Percentiles rank a stretch among this genome's conserved stretches.
Evolutionary conservation across 2,113 vertebrate species (phyloP).

Genomic region (Paedocypris sp.): DNA sequence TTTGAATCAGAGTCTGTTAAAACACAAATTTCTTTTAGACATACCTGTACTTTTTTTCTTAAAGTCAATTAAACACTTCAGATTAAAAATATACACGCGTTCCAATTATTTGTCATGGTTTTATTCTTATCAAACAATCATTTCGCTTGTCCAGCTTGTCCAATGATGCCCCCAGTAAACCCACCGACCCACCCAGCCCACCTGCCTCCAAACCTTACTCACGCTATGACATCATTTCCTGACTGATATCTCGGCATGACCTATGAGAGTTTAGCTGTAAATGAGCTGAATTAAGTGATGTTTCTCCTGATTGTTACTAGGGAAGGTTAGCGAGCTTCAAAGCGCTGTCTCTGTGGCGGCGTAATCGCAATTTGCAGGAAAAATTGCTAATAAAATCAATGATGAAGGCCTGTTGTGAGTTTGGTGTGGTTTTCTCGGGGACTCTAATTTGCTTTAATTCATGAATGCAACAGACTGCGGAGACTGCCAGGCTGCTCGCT

Average conservation of each 20-base stretch:
- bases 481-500: conserved; percentile 50
- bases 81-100: too few relatives aligned
- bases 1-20: too few relatives aligned
- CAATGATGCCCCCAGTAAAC: conserved; percentile 21
- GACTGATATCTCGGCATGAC: conserved; percentile 11
- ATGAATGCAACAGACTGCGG: conserved; percentile 51
- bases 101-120: too few relatives aligned
- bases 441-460: conserved; percentile 58
- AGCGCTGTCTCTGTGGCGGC: not conserved
- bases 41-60: too few relatives aligned
- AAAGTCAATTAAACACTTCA: too few relatives aligned
- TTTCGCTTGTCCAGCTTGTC: too few relatives aligned
- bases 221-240: conserved; percentile 6
- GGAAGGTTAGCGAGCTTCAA: not conserved
- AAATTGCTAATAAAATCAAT: conserved; percentile 14
- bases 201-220: conserved; percentile 5
- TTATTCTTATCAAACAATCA: too few relatives aligned
- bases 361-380: not conserved
- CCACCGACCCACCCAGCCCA: conserved; percentile 12
- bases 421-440: conserved; percentile 49
- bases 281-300: not conserved
- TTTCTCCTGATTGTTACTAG: not conserved
- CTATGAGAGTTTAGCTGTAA: not conserved
- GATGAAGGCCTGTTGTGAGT: conserved; percentile 36
- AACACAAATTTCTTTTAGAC: too few relatives aligned